Evolutionary conservation across 2,113 vertebrate genomes (phyloP).

Genomic region (Sorex araneus): DNA sequence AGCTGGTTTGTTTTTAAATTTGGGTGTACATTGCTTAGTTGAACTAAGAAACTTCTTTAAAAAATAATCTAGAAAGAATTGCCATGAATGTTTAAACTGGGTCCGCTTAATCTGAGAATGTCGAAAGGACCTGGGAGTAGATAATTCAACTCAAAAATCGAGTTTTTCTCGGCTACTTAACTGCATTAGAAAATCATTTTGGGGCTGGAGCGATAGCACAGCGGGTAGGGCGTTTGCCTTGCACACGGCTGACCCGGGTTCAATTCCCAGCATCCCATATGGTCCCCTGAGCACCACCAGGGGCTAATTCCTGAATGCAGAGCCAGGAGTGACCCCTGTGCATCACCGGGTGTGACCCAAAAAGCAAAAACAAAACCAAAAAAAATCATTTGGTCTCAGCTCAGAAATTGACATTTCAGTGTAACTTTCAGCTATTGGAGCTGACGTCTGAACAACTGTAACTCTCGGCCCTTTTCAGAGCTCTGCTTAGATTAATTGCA

Average conservation of each 20-base stretch:
- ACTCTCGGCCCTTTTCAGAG: constrained; percentile 57
- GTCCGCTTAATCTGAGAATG: constrained; percentile 52
- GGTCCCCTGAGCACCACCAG: too few relatives aligned
- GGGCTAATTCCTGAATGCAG: too few relatives aligned
- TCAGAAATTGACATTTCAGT: background rate
- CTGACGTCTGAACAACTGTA: constrained; percentile 57
- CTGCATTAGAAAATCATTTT: constrained; percentile 57
- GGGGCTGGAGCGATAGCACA: too few relatives aligned
- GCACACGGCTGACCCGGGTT: too few relatives aligned
- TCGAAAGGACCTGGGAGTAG: constrained; percentile 68
- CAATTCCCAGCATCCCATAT: too few relatives aligned
- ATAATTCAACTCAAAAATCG: constrained; percentile 42
- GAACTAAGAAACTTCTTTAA: constrained; percentile 47
- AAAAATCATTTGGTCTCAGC: constrained; percentile 56
- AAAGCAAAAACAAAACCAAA: too few relatives aligned
- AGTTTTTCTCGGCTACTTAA: constrained; percentile 62
- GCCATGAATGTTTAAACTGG: constrained; percentile 70
- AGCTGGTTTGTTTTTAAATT: constrained; percentile 68
- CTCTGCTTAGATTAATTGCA: constrained; percentile 34
- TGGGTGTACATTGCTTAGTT: constrained; percentile 63
- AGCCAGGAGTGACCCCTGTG: too few relatives aligned
- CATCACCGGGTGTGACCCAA: too few relatives aligned
- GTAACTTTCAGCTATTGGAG: constrained; percentile 10
- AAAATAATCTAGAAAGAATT: constrained; percentile 63
- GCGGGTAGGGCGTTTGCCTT: too few relatives aligned